Base-by-base conservation (phyloP, 2,888 invertebrate species). In the Galerucella calmariensis region DNA sequence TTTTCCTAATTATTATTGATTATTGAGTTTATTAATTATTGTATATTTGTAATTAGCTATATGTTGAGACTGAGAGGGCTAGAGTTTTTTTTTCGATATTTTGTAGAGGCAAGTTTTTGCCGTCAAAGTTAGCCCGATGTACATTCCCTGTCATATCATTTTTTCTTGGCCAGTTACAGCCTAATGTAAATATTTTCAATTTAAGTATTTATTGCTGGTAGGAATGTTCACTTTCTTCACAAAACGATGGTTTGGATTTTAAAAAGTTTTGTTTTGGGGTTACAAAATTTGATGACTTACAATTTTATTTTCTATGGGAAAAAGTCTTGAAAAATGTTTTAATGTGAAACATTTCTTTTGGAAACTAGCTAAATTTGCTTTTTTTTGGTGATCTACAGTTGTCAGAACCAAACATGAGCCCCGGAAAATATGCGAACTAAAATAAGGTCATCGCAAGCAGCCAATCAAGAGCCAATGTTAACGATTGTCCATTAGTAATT, bases 131-230 rank as follows among this genome's bases (percentile, higher is more conserved):
- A 81, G 79, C 83, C 85, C 84, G 79, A 82, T 86, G 85, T 86
- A 87, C 87, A 87, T 87, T 87, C 87, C 87, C 84, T 81, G 84
- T 85, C 86, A 86, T 86, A 86, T 86, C 86, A 86, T 80, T 78
- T 81, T 82, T 79, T 56, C 20, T 81, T 83, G 86, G 87, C 86
- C 87, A 86, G 86, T 87, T 80, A 56, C 46, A 70, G 75, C 71
- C 74, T 69, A 83, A 81, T 84, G 85, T 86, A 85, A 75, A 86
- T 85, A 86, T 78, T 84, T 46, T 27, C 46, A 20, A 27, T 24
- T 59, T 69, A 63, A 67, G 69, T 73, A 75, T 75, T 75, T 73
- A 75, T 75, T 78, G 73, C 48, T 74, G 69, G 11, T 12, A 46
- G 46, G 61, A 46, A 61, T 27, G 27, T 61, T n/a, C 6, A 61